Percentiles rank a stretch among this genome's conserved stretches.
Evolutionary conservation across 1,140 invertebrate genomes (phyloP).

Genomic region (Conus betulinus): DNA sequence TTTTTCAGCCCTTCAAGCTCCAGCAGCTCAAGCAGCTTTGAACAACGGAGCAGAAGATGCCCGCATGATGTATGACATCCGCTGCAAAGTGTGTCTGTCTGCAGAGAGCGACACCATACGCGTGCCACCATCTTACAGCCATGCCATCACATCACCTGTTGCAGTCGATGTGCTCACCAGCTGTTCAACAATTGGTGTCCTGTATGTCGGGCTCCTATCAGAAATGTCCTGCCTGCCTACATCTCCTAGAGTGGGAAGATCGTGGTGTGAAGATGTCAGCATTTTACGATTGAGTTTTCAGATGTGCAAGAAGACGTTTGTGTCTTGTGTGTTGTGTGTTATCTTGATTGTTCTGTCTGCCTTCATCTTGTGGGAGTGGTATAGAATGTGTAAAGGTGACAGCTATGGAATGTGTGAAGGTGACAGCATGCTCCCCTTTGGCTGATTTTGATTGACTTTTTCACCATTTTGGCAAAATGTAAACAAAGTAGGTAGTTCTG

Average conservation of each 20-base stretch:
- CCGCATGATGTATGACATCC: constrained; percentile 29
- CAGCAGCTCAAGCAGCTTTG: background rate
- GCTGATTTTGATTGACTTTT: too few species aligned
- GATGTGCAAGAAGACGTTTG: too few species aligned
- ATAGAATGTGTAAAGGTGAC: too few species aligned
- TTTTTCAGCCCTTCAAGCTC: background rate
- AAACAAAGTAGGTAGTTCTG: too few species aligned
- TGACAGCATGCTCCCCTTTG: too few species aligned
- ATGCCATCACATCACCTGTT: constrained; percentile 35
- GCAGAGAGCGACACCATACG: constrained; percentile 35
- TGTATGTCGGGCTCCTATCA: background rate
- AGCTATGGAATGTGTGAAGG: too few species aligned
- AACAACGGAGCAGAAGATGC: background rate
- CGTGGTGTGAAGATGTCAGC: too few species aligned
- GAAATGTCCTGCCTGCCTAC: background rate
- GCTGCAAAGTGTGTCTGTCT: constrained; percentile 49
- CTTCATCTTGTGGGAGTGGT: too few species aligned
- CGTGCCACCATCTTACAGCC: constrained; percentile 49
- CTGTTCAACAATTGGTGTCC: background rate
- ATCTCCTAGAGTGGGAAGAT: background rate
- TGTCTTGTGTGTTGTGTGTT: too few species aligned
- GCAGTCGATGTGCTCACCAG: background rate
- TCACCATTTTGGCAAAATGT: too few species aligned
- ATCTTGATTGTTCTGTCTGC: too few species aligned
- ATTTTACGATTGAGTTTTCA: too few species aligned